Evolutionary conservation across 2,888 invertebrate species (phyloP), one percentile per base, ranked within the genome.

Genomic region (Drosophila pegasa): DNA sequence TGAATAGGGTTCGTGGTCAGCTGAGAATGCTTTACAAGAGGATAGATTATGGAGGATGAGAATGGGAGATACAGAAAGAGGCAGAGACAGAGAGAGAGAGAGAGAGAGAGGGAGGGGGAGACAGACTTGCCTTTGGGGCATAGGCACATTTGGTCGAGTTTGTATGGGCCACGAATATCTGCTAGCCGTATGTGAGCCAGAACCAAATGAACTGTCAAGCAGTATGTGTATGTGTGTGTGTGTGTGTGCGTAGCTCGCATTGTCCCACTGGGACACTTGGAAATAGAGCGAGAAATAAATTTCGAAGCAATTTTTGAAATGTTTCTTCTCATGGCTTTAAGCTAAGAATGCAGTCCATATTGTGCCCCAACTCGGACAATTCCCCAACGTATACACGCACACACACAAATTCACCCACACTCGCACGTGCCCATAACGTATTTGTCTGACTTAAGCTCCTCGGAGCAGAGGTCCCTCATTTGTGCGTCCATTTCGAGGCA

Each of bases 231-330:
- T 25, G 25, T 25, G 43, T 25, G 25, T 10, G 9, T 43, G 43
- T 45, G 43, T 16, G 16, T 70, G 58, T 67, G 50, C 1, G 56
- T 62, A 59, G 67, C 58, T 87, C 79, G 82, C 83, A 65, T 65
- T 72, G 60, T 89, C 88, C 88, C 86, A 63, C 59, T 72, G 78
- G 79, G 70, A 71, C 79, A 75, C 79, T 78, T 81, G 58, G 71
- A 71, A 57, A 52, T 55, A 52, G 52, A 59, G 65, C 75, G 20
- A 57, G 25, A 68, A 78, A 85, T 78, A 88, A 83, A 82, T 86
- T 78, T 67, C 38, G 25, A 56, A 56, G 60, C 62, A 62, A 78
- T 73, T 88, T 86, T 79, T 82, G 33, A 70, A 25, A 27, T 43
- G 75, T 22, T 48, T 20, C 9, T 37, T 31, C 33, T 35, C 38